Evolutionary conservation across 2,888 invertebrate genomes (phyloP).

Genomic region (Nemotelus nigrinus): DNA sequence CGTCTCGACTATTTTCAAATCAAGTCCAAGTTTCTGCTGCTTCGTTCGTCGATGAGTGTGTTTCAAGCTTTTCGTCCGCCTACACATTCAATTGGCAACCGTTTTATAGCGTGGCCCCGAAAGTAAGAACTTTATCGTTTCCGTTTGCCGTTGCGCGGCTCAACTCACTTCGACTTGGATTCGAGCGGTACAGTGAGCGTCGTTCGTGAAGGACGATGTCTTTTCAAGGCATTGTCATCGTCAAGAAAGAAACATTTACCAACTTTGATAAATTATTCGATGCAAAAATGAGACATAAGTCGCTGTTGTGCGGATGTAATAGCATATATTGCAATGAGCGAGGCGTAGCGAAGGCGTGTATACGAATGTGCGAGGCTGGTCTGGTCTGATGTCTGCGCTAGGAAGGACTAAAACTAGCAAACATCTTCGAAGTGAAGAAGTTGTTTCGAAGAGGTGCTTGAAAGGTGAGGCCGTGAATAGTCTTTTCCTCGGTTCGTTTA

Average conservation of each 20-base stretch:
- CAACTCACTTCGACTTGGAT: too few relatives aligned
- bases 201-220: slow-evolving; percentile 31
- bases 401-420: background rate
- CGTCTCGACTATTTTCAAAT: slow-evolving; percentile 29
- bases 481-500: too few relatives aligned
- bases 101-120: background rate
- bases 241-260: slow-evolving; percentile 21
- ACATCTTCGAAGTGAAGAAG: slow-evolving; percentile 10
- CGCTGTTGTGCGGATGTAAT: background rate
- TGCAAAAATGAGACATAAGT: slow-evolving; percentile 39
- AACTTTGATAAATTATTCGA: slow-evolving; percentile 44
- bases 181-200: too few relatives aligned
- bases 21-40: slow-evolving; percentile 32
- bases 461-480: slow-evolving; percentile 19
- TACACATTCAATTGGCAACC: slow-evolving; percentile 30
- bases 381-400: slow-evolving; percentile 21
- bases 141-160: slow-evolving; percentile 5
- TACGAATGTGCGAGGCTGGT: background rate
- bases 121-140: slow-evolving; percentile 16
- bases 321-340: background rate
- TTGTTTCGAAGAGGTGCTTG: background rate
- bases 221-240: slow-evolving; percentile 35
- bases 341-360: background rate
- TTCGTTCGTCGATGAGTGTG: too few relatives aligned
- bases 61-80: background rate